Evolutionary conservation across 2,888 invertebrate species (phyloP), one percentile per base, ranked within the genome.

Genomic region (Melieria omissa): DNA sequence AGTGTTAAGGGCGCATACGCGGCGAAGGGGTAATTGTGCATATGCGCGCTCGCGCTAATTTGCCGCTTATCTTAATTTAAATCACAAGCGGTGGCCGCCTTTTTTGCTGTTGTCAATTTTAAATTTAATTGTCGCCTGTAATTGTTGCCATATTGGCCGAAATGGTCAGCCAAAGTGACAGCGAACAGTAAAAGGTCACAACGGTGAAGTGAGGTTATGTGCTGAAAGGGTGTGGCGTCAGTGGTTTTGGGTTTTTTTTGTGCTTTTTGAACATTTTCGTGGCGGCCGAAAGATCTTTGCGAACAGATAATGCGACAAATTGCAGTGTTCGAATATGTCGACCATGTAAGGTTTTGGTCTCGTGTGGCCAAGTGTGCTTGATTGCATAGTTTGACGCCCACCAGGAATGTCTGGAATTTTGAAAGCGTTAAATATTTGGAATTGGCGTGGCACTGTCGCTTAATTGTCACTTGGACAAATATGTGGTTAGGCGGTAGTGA

Each of bases 11-110:
- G 55, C 44, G 60, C 54, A 41, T 14, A 29, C 3, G 14, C 4
- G 44, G 42, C 42, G 5, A 14, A 47, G 41, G 67, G 60, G 61
- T 67, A 67, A 67, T 67, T 60, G 14, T 49, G 14, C 16, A 14
- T 14, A 44, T 29, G 58, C 9, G 46, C 69, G 71, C 72, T 70
- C 68, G 78, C 79, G 84, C 84, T 84, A 84, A 84, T 84, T 84
- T 83, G 79, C 78, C 78, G 77, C 79, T 81, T 84, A 84, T 84
- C 84, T 84, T 80, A 81, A 82, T 80, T 80, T 83, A 71, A 61
- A 71, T 71, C 71, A 63, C 60, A 49, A 52, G 57, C 44, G 54
- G 12, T 46, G 69, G 47, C 55, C 16, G 44, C 6, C 7, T 44
- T 41, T 60, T 61, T 61, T n/a, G n/a, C 12, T 58, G 58, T 58